Conservation (phyloP, 1,140 invertebrate genomes). For the Helicoverpa zea region DNA sequence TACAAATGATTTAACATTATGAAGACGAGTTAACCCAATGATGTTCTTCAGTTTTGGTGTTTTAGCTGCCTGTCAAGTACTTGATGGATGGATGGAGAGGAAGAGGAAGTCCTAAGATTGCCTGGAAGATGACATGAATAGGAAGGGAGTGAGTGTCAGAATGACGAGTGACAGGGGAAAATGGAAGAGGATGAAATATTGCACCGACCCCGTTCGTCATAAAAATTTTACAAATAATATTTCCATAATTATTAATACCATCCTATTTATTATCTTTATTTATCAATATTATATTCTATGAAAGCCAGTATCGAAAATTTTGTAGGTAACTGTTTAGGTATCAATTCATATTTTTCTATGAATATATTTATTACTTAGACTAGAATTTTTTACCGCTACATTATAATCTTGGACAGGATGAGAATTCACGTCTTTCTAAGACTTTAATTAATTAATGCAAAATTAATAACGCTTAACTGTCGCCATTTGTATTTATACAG, state of each 20-base stretch:
- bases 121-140: too few species aligned
- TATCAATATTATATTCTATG: not conserved
- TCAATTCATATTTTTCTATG: not conserved
- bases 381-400: conserved; percentile 23
- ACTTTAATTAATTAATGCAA: not conserved
- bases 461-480: not conserved
- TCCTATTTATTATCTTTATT: not conserved
- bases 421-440: not conserved
- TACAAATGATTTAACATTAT: too few species aligned
- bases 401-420: not conserved
- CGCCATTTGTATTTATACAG: too few species aligned
- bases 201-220: too few species aligned
- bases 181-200: too few species aligned
- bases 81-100: too few species aligned
- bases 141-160: too few species aligned
- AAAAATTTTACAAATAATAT: not conserved
- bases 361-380: not conserved
- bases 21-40: too few species aligned
- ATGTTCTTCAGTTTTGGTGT: too few species aligned
- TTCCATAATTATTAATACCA: not conserved
- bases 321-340: conserved; percentile 9
- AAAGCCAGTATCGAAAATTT: conserved; percentile 13
- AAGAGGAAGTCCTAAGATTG: too few species aligned
- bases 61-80: too few species aligned
- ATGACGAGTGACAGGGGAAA: too few species aligned